phyloP scores from a whole-genome alignment of 2,888 invertebrate species.

The Poecilus cupreus region DNA sequence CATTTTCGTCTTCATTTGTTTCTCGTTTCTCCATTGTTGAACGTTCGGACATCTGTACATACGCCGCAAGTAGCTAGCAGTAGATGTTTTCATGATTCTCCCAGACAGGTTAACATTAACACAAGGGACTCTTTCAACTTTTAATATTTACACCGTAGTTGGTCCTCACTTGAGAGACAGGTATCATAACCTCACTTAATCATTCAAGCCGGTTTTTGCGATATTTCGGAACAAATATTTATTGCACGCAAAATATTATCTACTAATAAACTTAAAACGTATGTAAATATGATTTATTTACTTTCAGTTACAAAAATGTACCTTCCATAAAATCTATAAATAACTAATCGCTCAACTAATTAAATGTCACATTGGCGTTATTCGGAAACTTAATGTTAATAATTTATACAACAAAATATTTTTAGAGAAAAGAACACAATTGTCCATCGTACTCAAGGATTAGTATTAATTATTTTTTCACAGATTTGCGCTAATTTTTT shows the following conservation, averaged over 20 bases:
- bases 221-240: conserved; percentile 42
- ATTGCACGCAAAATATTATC: conserved; percentile 53
- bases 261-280: neutral
- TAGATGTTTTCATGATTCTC: conserved; percentile 41
- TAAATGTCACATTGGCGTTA: conserved; percentile 25
- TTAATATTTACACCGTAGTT: conserved; percentile 48
- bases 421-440: conserved; percentile 16
- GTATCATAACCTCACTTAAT: conserved; percentile 11
- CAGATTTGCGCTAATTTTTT: conserved; percentile 8
- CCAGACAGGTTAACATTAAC: conserved; percentile 46
- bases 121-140: conserved; percentile 52
- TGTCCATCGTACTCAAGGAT: conserved; percentile 40
- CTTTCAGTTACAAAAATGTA: neutral
- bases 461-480: conserved; percentile 37
- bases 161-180: neutral
- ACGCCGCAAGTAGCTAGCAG: conserved; percentile 49
- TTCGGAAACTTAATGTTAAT: conserved; percentile 32
- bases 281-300: no score
- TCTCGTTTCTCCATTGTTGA: conserved; percentile 44
- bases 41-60: conserved; percentile 52
- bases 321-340: neutral
- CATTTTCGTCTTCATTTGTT: conserved; percentile 37
- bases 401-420: conserved; percentile 35
- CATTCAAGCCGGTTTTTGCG: neutral
- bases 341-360: conserved; percentile 18